Conservation (phyloP, 2,113 vertebrate genomes). For the Microtus montanus region DNA sequence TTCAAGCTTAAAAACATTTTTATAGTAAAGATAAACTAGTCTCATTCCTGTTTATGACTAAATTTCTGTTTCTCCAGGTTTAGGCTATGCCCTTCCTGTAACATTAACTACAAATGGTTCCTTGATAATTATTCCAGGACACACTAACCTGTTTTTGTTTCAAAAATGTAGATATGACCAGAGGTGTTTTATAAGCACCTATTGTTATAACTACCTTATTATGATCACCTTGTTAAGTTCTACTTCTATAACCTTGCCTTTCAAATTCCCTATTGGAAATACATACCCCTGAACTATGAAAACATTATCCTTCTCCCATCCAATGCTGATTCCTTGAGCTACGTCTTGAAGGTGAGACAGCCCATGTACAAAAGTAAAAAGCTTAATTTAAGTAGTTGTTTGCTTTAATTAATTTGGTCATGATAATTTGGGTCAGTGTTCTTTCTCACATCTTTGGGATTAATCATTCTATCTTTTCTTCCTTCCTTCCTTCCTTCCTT, state of each 20-base stretch:
- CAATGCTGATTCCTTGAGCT: background rate
- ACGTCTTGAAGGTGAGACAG: background rate
- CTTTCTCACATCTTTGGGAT: background rate
- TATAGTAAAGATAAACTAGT: background rate
- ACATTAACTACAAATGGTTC: background rate
- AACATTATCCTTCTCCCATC: background rate
- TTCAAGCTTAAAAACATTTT: background rate
- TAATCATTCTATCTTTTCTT: background rate
- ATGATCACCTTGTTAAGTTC: background rate
- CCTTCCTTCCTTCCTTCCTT: background rate
- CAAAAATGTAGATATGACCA: background rate
- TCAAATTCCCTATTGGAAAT: background rate
- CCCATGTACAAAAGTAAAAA: background rate
- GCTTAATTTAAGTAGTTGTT: background rate
- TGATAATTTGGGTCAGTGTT: background rate
- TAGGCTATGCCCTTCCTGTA: background rate
- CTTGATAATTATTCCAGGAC: background rate
- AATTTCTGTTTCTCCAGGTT: background rate
- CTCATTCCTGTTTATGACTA: background rate
- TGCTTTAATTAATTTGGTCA: background rate
- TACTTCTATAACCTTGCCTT: background rate
- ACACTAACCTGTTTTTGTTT: background rate
- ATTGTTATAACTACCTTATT: background rate
- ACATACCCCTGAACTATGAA: background rate
- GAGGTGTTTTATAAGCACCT: background rate